Evolutionary conservation across 2,797 vertebrate species (phyloP).

Genomic region (Hylomyscus alleni): DNA sequence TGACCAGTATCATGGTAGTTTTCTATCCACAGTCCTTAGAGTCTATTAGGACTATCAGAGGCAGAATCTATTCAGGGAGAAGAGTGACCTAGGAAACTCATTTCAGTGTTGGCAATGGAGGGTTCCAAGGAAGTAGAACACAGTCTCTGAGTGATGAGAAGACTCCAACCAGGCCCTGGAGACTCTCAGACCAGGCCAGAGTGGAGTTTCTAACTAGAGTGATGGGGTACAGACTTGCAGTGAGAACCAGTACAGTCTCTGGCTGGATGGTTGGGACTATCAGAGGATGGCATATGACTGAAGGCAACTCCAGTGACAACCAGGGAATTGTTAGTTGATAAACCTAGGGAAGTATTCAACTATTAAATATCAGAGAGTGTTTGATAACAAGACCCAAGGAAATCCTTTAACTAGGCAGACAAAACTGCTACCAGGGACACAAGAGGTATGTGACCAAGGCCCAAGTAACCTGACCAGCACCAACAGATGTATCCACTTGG

Average conservation of each 20-base stretch:
- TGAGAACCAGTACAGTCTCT: not conserved
- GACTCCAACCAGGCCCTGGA: not conserved
- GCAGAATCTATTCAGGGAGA: not conserved
- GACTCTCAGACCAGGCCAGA: not conserved
- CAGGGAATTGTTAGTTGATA: not conserved
- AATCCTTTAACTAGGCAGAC: not conserved
- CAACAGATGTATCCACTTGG: not conserved
- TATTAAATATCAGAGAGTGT: not conserved
- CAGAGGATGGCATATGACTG: not conserved
- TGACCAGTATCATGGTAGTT: not conserved
- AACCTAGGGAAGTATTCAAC: not conserved
- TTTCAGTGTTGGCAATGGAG: not conserved
- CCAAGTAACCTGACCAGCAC: not conserved
- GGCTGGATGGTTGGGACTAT: not conserved
- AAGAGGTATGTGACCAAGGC: not conserved
- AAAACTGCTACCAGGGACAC: not conserved
- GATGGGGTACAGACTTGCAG: not conserved
- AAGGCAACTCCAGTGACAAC: not conserved
- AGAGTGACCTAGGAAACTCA: not conserved
- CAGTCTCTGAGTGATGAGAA: not conserved
- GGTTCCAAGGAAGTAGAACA: not conserved
- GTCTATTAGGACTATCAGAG: not conserved
- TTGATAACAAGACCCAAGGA: not conserved
- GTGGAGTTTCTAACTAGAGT: not conserved
- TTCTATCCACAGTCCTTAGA: not conserved